phyloP scores from a whole-genome alignment of 2,113 vertebrate genomes.

The Xyliphius kryptos region DNA sequence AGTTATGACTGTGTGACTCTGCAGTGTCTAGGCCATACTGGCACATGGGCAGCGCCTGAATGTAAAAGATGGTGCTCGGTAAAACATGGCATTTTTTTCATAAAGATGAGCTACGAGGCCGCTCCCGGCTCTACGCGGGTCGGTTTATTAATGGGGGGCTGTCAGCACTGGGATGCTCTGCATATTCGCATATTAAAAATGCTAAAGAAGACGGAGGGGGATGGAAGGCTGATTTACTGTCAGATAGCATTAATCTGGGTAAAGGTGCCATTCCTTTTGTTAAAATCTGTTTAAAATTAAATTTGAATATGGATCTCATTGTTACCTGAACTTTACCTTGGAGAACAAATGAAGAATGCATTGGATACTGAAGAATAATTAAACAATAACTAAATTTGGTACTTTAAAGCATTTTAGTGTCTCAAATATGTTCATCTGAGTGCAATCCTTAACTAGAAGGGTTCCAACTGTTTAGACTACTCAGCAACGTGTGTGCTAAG shows the following conservation, averaged over 20 bases:
- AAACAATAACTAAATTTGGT: too few species aligned
- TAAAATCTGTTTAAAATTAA: background rate
- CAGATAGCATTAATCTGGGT: conserved; percentile 97
- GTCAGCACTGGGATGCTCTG: conserved; percentile 97
- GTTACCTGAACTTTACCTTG: too few species aligned
- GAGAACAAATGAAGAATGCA: too few species aligned
- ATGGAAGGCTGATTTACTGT: conserved; percentile 94
- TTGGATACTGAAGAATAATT: too few species aligned
- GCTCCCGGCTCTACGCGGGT: conserved; percentile 82
- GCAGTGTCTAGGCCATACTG: conserved; percentile 64
- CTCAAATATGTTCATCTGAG: too few species aligned
- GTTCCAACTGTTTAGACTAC: too few species aligned
- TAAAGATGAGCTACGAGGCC: conserved; percentile 96
- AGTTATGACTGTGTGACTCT: conserved; percentile 73
- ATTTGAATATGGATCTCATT: background rate
- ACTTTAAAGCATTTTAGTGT: too few species aligned
- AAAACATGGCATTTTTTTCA: conserved; percentile 98
- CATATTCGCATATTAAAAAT: conserved; percentile 99
- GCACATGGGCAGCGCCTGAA: conserved; percentile 70
- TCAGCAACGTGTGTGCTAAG: too few species aligned
- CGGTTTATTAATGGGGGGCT: conserved; percentile 94
- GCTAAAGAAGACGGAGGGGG: conserved; percentile 48
- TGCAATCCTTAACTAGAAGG: too few species aligned
- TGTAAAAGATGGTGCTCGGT: conserved; percentile 87
- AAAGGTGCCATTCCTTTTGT: conserved; percentile 79